Evolutionary conservation across 2,888 invertebrate species (phyloP), one percentile per base, ranked within the genome.

Genomic region (Acanthococcus lagerstroemiae): DNA sequence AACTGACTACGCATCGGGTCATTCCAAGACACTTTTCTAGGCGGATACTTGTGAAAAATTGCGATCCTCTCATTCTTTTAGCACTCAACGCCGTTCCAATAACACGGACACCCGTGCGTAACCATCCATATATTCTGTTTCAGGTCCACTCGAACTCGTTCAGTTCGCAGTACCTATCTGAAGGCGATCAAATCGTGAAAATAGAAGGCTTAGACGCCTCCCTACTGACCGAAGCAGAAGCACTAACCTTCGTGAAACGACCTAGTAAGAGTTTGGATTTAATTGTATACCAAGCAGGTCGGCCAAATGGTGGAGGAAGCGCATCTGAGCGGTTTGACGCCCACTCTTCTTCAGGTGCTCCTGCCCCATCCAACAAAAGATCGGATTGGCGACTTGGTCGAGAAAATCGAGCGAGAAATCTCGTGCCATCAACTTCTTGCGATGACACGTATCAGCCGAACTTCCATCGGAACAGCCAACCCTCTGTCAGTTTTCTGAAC

Each of bases 141-240:
- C 61, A 61, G 61, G 50, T 61, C 26, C 26, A 26, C 17, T n/a
- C 26, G 2, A 61, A 61, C 46, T 48, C 65, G 21, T 55, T 65
- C 65, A 45, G 65, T 22, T 65, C 65, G 56, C 65, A 55, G 15
- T 65, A 65, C 27, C 24, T 65, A 26, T 65, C 55, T 3, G 24
- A 25, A 26, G 65, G 55, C 17, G 65, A 65, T 24, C 22, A 21
- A 21, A 65, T 65, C 19, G 25, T 65, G 5, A 46, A 19, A 17
- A 65, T 65, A 37, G 56, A 65, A 22, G 65, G 65, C 22, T 48
- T 65, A 17, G 65, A 65, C 22, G 65, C 55, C 9, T 21, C 37
- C 3, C n/a, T 48, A 17, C 27, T 65, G 4, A 21, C 46, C 1
- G 48, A 56, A 26, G 15, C 55, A 1, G 65, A 65, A 55, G 65